Base-by-base conservation (phyloP, 2,888 invertebrate species). In the Caenorhabditis sp. region DNA sequence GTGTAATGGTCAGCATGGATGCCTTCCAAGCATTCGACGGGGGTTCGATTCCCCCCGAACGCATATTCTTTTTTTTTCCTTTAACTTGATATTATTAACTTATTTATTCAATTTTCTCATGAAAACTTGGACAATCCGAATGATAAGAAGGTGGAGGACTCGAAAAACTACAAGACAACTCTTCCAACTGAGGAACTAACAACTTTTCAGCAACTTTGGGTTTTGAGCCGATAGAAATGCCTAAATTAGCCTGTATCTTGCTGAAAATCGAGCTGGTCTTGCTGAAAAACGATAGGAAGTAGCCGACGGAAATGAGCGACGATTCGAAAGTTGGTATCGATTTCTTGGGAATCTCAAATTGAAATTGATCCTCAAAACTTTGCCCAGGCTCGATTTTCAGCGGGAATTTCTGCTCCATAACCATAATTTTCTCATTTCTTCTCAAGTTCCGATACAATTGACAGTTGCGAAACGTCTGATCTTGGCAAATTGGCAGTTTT, bases 1-100 rank as follows among this genome's bases (percentile, higher is more conserved):
- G 86, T 86, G 86, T 86, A 86, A 84, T 84, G 86, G 86, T 86
- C 83, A 86, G 86, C 86, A 86, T 86, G 86, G 86, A 86, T 86
- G 86, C 85, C 86, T 86, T 86, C 86, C 86, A 86, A 86, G 86
- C 86, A 86, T 86, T 86, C 86, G 85, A 85, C 85, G 85, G 84
- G 85, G 85, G 85, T 85, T 85, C 85, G 85, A 85, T 85, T 85
- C 85, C 85, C 85, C 85, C 85, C 85, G 85, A 84, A 85, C 84
- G 85, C 83, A 85, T 77, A 83, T 58, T 35, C 72, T 35, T 65
- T 64, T 64, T 71, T 56, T 24, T 18, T 40, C 40, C 2, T 13
- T 40, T n/a, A n/a, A n/a, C 13, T 13, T 13, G 13, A 40, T 40
- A 40, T 13, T 40, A 32, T 51, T 1, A 22, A 55, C 3, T 28